Conservation (phyloP, 1,140 invertebrate species). For the Cheumatopsyche charites region DNA sequence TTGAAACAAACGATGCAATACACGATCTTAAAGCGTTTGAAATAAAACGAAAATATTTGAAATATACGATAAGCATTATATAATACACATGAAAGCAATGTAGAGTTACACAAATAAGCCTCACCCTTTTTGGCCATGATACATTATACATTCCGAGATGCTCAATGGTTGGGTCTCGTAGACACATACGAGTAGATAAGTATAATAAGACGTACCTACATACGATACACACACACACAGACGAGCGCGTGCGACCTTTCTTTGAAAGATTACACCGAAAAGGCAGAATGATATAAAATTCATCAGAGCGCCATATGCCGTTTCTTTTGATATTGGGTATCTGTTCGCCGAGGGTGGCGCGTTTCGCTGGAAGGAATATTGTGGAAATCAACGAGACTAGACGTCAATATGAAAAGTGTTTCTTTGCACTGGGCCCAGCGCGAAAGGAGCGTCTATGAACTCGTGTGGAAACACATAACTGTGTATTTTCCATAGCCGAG, state of each 20-base stretch:
- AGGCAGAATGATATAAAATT: slow-evolving; percentile 44
- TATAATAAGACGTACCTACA: no score
- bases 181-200: slow-evolving; percentile 18
- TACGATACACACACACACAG: no score
- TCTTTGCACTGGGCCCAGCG: slow-evolving; percentile 11
- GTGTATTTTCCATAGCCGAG: slow-evolving; percentile 13
- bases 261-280: slow-evolving; percentile 41
- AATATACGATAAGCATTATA: no score
- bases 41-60: no score
- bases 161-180: neutral
- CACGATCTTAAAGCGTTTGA: no score
- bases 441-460: slow-evolving; percentile 30
- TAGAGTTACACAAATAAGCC: slow-evolving; percentile 15
- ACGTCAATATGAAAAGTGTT: slow-evolving; percentile 39
- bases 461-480: slow-evolving; percentile 29
- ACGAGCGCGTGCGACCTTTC: slow-evolving; percentile 12
- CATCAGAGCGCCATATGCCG: slow-evolving; percentile 41
- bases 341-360: slow-evolving; percentile 13
- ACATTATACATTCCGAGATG: slow-evolving; percentile 31
- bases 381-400: slow-evolving; percentile 40
- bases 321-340: slow-evolving; percentile 43
- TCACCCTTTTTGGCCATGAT: slow-evolving; percentile 13
- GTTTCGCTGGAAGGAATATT: slow-evolving; percentile 29
- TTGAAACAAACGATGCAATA: no score
- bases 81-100: neutral